A percentile compares a stretch with the other conserved stretches of the same genome.
These are phyloP conservation scores for Drosophila cardini DNA, from an alignment of 1,140 invertebrate genomes.

Conservation along the genomic window DNA sequence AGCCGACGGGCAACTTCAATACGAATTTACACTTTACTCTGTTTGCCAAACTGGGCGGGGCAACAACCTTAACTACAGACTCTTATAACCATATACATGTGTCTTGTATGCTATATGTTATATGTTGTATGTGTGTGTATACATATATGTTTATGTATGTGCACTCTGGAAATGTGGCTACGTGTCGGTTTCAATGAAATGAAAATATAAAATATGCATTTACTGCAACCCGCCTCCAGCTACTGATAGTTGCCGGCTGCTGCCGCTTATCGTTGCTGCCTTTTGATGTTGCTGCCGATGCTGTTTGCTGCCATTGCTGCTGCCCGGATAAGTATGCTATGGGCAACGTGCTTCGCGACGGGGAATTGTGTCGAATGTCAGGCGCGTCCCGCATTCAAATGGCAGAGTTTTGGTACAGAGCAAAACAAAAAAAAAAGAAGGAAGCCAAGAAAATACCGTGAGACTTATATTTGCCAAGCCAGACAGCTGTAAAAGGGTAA, in stretches of 20 bases:
- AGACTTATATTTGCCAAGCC: conserved; percentile 25
- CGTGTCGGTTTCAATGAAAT: conserved; percentile 80
- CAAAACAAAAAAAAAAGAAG: too few relatives aligned
- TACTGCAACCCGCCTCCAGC: conserved; percentile 54
- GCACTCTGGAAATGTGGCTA: conserved; percentile 45
- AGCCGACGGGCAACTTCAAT: conserved; percentile 43
- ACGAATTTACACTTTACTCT: conserved; percentile 41
- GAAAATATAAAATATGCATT: conserved; percentile 82
- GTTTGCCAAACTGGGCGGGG: conserved; percentile 8
- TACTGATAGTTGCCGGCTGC: conserved; percentile 42
- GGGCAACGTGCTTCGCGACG: conserved; percentile 56
- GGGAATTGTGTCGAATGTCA: conserved; percentile 70
- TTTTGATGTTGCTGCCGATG: conserved; percentile 12
- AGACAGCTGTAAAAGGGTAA: not conserved
- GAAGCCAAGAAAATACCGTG: conserved; percentile 43
- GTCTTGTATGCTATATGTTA: too few relatives aligned
- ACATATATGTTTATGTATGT: conserved; percentile 12
- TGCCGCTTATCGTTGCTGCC: not conserved
- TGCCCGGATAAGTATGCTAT: conserved; percentile 74
- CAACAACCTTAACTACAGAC: conserved; percentile 24
- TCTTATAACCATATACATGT: not conserved
- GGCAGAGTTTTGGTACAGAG: conserved; percentile 13
- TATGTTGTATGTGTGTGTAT: not conserved
- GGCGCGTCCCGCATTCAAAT: conserved; percentile 69
- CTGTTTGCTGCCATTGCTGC: conserved; percentile 34